Base-by-base conservation (phyloP, 2,888 invertebrate species). In the Andricus quercusramuli region DNA sequence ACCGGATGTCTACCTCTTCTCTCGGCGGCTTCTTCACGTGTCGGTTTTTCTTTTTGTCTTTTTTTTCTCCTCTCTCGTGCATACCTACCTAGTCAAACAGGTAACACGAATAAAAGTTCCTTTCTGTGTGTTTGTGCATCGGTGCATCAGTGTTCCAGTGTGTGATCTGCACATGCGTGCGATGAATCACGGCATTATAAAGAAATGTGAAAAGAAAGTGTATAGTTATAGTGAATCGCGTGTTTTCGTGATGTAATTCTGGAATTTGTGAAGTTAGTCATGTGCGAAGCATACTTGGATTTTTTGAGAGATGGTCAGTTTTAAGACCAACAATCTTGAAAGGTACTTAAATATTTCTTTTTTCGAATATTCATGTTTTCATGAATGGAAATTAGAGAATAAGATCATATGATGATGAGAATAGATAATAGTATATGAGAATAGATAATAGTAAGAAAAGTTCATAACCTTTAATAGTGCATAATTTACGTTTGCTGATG, bases 71-170 rank as follows among this genome's bases (percentile, higher is more conserved):
- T 51, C 70, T 29, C 29, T 56, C n/a, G 25, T 51, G 70, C 47
- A 70, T 56, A 51, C 70, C 29, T 74, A 56, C 56, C 74, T 56
- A 51, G 74, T 74, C 74, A 56, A 74, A 74, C 74, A 74, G 74
- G 74, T 74, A 74, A 74, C 74, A 74, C 74, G 32, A 56, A 74
- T 74, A 56, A 51, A 70, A 74, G 32, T 56, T 47, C 47, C 47
- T 56, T 20, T 3, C n/a, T 32, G 56, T 74, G 56, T 56, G 20
- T 41, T 17, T 25, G 32, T 51, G 56, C 51, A 29, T 51, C 6
- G 25, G 29, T 70, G 29, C 25, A 62, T 25, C 62, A 17, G 20
- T 20, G 5, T n/a, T 56, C 15, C 56, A 56, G 56, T 68, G 3
- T 70, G 25, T 70, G 41, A 25, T 47, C 15, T 6, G 17, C 25